Percentiles rank a stretch among this genome's conserved stretches.
phyloP scores from a whole-genome alignment of 2,113 vertebrate species.

The Brachyhypopomus occidentalis region DNA sequence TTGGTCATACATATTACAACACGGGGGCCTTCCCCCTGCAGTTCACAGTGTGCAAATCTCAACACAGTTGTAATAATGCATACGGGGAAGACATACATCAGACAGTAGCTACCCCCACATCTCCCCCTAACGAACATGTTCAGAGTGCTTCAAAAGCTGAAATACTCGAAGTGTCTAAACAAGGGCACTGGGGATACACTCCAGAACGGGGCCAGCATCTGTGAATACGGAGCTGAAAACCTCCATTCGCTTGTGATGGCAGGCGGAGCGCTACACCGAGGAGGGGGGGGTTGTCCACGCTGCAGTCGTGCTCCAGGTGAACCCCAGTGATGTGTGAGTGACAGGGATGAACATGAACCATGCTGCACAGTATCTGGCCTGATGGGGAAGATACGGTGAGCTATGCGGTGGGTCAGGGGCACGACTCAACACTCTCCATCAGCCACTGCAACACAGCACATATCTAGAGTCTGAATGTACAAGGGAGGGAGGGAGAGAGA shows the following conservation, averaged over 20 bases:
- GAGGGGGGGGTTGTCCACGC: background rate
- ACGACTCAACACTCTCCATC: background rate
- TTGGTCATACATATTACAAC: background rate
- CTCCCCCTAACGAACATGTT: background rate
- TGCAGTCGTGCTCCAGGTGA: background rate
- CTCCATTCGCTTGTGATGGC: background rate
- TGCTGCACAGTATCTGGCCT: background rate
- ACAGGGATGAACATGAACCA: background rate
- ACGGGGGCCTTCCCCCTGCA: background rate
- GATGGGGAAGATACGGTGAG: background rate
- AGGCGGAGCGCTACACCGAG: background rate
- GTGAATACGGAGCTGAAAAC: background rate
- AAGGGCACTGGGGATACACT: background rate
- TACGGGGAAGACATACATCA: background rate
- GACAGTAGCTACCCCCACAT: constrained; percentile 20
- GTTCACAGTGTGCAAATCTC: constrained; percentile 18
- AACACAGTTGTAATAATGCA: constrained; percentile 25
- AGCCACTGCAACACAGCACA: background rate
- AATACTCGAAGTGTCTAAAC: background rate
- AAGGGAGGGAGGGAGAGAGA: background rate
- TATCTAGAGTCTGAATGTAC: background rate
- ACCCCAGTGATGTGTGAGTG: background rate
- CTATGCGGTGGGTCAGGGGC: background rate
- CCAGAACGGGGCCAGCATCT: background rate
- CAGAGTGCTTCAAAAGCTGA: constrained; percentile 12